phyloP scores from a whole-genome alignment of 2,113 vertebrate genomes.

The Boleophthalmus pectinirostris region DNA sequence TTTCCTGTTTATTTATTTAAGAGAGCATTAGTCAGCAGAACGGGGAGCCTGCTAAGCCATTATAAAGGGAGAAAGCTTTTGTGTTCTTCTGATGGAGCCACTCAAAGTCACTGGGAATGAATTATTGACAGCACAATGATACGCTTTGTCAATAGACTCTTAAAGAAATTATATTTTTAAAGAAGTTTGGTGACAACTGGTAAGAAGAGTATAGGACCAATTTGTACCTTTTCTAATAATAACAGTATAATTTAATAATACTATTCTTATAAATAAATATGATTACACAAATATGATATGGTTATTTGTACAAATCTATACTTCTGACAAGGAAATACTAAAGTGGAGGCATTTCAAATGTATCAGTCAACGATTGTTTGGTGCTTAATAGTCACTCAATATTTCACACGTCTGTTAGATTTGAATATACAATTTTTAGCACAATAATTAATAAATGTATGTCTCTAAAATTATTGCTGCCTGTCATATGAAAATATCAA shows the following conservation, averaged over 20 bases:
- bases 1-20: constrained; percentile 74
- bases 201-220: too few relatives aligned
- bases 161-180: background rate
- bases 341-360: too few relatives aligned
- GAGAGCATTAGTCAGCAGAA: constrained; percentile 72
- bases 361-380: too few relatives aligned
- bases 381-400: too few relatives aligned
- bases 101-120: constrained; percentile 40
- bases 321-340: too few relatives aligned
- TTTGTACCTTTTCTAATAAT: too few relatives aligned
- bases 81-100: constrained; percentile 52
- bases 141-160: background rate
- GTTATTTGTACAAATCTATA: too few relatives aligned
- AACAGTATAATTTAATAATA: too few relatives aligned
- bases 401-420: too few relatives aligned
- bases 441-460: background rate
- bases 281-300: too few relatives aligned
- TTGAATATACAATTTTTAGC: background rate
- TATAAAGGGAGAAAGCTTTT: constrained; percentile 63
- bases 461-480: background rate
- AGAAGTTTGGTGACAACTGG: background rate
- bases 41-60: constrained; percentile 52
- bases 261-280: too few relatives aligned
- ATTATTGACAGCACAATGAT: constrained; percentile 53
- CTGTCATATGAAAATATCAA: background rate